Evolutionary conservation across 2,888 invertebrate genomes (phyloP), one percentile per base, ranked within the genome.

Genomic region (Metellina segmentata): DNA sequence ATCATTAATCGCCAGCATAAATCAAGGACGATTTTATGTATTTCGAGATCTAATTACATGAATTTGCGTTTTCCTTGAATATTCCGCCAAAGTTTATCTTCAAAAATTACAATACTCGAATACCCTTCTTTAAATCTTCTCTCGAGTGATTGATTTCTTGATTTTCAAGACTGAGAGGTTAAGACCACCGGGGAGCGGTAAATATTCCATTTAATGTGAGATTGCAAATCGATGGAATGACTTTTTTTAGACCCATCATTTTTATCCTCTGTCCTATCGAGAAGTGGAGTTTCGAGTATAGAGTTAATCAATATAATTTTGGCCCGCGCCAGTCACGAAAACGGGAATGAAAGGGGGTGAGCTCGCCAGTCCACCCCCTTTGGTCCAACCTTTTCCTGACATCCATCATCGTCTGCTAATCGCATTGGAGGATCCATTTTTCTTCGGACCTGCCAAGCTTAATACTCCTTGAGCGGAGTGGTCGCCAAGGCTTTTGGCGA

Each of bases 391-490:
- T 91, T 72, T 78, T 78, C 91, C 82, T 77, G 86, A 82, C 86
- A 91, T 91, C 91, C 91, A 91, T 91, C 91, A 91, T 91, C 88
- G 88, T 88, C 88, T 72, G 83, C 88, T 91, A 91, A 91, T 91
- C 91, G 83, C 85, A 91, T 91, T 91, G 88, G 88, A 78, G 74
- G 85, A 91, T 85, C 91, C 83, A 91, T 91, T 91, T 91, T 91
- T 91, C 91, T 88, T 88, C 87, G 69, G 88, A 85, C 83, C 91
- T 91, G 91, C 91, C 91, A 91, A 34, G 20, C 85, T 83, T 88
- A 91, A 91, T 91, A 91, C 87, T 88, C 78, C 71, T 34, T 78
- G 52, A 85, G 77, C 53, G 52, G 11, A 11, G 19, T 61, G 51
- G 75, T 87, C 91, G 91, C 91, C 91, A 91, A 91, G 81, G 78